These are phyloP conservation scores for Trogon surrucura DNA, from an alignment of 2,113 vertebrate species.

Conservation along the genomic window DNA sequence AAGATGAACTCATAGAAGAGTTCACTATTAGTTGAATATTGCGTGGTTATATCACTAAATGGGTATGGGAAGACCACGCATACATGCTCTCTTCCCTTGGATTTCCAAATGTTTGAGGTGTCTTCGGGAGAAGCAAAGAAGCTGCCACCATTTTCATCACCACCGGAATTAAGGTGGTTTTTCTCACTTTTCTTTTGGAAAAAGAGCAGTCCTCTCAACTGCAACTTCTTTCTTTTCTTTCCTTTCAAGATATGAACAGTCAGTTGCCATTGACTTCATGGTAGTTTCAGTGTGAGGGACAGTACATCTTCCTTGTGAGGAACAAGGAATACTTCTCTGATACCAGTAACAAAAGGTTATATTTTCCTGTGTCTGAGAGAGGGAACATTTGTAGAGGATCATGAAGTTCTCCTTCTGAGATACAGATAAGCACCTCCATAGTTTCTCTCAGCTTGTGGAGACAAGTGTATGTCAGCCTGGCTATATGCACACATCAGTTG, in stretches of 20 bases:
- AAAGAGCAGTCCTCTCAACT: background rate
- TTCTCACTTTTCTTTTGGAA: background rate
- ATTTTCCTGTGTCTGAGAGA: background rate
- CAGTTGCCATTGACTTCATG: background rate
- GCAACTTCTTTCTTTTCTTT: background rate
- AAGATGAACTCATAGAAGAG: background rate
- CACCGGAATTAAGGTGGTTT: background rate
- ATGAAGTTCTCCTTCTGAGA: background rate
- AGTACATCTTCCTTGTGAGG: background rate
- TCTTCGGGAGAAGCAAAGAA: background rate
- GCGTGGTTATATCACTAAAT: background rate
- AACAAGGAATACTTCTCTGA: background rate
- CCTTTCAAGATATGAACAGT: background rate
- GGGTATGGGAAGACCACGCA: accelerated
- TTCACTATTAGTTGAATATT: background rate
- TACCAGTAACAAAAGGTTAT: background rate
- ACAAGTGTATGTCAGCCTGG: background rate
- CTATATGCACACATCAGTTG: background rate
- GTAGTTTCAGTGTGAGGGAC: background rate
- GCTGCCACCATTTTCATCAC: background rate
- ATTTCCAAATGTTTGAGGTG: background rate
- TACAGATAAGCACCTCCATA: accelerated
- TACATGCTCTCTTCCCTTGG: background rate
- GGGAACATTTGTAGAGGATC: background rate
- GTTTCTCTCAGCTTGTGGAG: background rate